Percentiles rank a stretch among this genome's conserved stretches.
Evolutionary conservation across 2,113 vertebrate species (phyloP).

Genomic region (Struthidea cinerea): DNA sequence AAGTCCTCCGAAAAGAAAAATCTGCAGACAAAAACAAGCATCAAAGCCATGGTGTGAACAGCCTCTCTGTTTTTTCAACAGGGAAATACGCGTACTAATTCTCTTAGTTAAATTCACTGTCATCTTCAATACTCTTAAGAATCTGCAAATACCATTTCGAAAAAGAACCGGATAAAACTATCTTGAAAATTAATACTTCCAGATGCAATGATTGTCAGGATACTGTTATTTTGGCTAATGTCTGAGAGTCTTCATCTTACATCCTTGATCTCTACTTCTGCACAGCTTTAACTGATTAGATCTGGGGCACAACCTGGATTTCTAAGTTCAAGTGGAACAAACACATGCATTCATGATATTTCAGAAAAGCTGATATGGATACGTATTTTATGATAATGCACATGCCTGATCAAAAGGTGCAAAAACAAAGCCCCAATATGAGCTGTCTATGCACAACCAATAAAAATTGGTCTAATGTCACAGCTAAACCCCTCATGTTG

Average conservation of each 20-base stretch:
- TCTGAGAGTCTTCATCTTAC: neutral
- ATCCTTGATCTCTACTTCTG: neutral
- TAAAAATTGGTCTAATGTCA: neutral
- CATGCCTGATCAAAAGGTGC: neutral
- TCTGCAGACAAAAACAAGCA: neutral
- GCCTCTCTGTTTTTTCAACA: neutral
- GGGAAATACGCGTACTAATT: neutral
- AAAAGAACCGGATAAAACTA: neutral
- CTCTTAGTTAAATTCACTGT: neutral
- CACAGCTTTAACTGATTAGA: neutral
- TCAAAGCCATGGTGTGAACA: neutral
- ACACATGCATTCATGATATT: neutral
- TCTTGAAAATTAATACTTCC: conserved; percentile 3
- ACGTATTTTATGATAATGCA: neutral
- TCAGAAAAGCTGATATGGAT: neutral
- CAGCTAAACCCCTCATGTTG: neutral
- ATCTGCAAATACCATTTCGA: neutral
- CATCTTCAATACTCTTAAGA: neutral
- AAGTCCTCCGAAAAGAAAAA: neutral
- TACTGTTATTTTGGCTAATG: neutral
- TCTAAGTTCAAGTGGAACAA: neutral
- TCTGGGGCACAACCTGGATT: neutral
- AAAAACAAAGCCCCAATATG: neutral
- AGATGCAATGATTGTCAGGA: neutral
- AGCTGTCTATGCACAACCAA: neutral